Evolutionary conservation across 2,797 vertebrate species (phyloP).

Genomic region (Psittacula derbiana): DNA sequence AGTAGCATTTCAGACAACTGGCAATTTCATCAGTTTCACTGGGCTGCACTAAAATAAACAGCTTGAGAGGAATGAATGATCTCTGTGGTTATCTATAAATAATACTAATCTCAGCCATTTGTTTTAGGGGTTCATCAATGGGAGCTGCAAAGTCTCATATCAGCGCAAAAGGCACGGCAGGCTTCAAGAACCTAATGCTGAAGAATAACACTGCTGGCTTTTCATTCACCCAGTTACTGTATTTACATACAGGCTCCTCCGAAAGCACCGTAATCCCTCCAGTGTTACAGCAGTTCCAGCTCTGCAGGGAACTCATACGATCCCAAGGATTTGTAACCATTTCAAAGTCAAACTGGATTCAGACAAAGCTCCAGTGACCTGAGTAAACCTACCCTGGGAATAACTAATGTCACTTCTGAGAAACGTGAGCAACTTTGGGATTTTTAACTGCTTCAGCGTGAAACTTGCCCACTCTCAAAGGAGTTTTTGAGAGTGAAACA

Average conservation of each 20-base stretch:
- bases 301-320: not conserved
- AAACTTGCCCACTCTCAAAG: not conserved
- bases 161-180: not conserved
- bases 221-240: not conserved
- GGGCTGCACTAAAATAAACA: conserved; percentile 69
- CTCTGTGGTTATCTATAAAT: conserved; percentile 59
- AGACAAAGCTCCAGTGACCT: not conserved
- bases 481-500: not conserved
- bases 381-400: not conserved
- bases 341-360: not conserved
- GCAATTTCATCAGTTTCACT: conserved; percentile 68
- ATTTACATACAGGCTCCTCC: not conserved
- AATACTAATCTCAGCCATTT: conserved; percentile 58
- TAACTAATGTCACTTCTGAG: not conserved
- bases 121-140: conserved; percentile 35
- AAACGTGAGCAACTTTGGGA: not conserved
- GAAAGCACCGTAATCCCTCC: not conserved
- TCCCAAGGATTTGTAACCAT: not conserved
- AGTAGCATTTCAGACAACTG: conserved; percentile 72
- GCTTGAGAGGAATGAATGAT: conserved; percentile 60
- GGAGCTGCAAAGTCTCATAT: not conserved
- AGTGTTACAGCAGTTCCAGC: not conserved
- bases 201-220: not conserved
- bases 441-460: not conserved
- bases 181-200: not conserved